Evolutionary conservation across 92 coral and sea anemone genomes (phyloP).

Genomic region (Zoanthus solanderi): DNA sequence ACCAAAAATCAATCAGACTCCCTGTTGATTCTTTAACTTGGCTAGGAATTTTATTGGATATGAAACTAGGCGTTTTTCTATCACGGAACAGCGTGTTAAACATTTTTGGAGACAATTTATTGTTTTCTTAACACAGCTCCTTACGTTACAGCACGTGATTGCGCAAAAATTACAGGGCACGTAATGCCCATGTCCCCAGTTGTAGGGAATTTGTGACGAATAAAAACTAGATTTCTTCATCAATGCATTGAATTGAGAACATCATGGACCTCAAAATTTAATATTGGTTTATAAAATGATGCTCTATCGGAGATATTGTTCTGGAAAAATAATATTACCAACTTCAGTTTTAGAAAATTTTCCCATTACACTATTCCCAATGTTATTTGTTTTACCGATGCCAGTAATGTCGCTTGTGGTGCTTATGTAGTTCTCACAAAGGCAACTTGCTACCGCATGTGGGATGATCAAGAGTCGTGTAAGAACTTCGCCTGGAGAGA

Average conservation of each 20-base stretch:
- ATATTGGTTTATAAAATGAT: conserved; percentile 21
- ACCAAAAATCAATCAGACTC: conserved; percentile 49
- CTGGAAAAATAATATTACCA: conserved; percentile 50
- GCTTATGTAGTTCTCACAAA: neutral
- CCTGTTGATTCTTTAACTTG: conserved; percentile 56
- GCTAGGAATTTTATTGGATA: conserved; percentile 60
- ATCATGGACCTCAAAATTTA: conserved; percentile 13
- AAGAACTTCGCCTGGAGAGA: no score
- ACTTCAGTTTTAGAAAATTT: conserved; percentile 21
- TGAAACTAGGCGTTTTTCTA: conserved; percentile 12
- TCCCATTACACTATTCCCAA: neutral
- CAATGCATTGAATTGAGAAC: neutral
- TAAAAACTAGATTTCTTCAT: neutral
- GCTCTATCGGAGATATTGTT: conserved; percentile 49
- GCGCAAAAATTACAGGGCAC: conserved; percentile 57
- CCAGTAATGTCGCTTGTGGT: conserved; percentile 52
- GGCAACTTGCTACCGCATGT: neutral
- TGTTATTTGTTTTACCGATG: conserved; percentile 51
- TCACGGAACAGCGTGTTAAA: conserved; percentile 31
- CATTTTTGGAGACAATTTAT: conserved; percentile 16
- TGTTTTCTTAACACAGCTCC: conserved; percentile 31
- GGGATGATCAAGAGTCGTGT: neutral
- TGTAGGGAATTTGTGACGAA: neutral
- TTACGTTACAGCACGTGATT: conserved; percentile 57
- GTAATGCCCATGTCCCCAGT: conserved; percentile 59